Conservation (phyloP, 2,797 vertebrate genomes). For the Sylvia borin region DNA sequence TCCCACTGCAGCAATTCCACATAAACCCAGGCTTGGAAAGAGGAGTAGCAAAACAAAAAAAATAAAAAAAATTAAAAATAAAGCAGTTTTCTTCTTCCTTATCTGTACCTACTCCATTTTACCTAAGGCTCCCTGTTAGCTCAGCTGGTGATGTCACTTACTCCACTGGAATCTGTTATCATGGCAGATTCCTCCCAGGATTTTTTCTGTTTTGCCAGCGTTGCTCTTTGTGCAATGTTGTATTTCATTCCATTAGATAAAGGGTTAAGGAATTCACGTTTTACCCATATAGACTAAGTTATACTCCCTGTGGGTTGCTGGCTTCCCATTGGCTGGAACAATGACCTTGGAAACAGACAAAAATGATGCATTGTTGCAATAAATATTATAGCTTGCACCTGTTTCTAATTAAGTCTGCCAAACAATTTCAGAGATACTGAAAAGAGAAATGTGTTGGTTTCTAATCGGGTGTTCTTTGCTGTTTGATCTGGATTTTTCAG, state of each 20-base stretch:
- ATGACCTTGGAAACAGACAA: constrained; percentile 72
- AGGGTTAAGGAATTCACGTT: constrained; percentile 57
- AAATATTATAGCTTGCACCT: constrained; percentile 71
- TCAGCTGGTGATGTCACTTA: constrained; percentile 63
- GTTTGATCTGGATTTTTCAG: constrained; percentile 60
- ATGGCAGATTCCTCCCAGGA: constrained; percentile 21
- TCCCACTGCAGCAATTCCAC: constrained; percentile 33
- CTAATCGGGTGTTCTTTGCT: constrained; percentile 44
- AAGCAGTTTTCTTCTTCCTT: constrained; percentile 31
- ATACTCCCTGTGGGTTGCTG: constrained; percentile 61
- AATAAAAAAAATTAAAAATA: background rate
- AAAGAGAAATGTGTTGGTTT: constrained; percentile 66
- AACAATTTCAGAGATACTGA: constrained; percentile 63
- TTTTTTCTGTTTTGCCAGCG: constrained; percentile 36
- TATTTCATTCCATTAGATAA: constrained; percentile 50
- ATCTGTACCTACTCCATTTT: constrained; percentile 43
- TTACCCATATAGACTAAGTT: constrained; percentile 58
- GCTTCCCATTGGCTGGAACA: constrained; percentile 52
- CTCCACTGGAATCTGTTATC: constrained; percentile 59
- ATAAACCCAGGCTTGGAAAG: constrained; percentile 12
- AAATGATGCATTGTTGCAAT: constrained; percentile 72
- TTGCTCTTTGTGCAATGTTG: background rate
- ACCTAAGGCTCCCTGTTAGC: constrained; percentile 60
- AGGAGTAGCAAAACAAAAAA: background rate
- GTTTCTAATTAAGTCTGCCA: constrained; percentile 70